Conservation (phyloP, 1,140 invertebrate species). For the Theocolax elegans region DNA sequence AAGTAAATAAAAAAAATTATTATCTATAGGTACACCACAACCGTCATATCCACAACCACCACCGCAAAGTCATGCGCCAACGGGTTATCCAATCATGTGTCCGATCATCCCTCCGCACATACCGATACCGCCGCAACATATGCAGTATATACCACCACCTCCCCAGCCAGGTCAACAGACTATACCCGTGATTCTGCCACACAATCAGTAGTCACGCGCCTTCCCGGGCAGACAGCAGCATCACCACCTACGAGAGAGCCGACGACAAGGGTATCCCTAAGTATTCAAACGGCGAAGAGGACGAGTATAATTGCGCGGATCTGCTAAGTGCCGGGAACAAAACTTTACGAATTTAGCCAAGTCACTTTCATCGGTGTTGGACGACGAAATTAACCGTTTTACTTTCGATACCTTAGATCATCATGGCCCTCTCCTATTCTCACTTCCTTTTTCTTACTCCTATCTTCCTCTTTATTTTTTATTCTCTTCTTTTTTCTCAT, state of each 20-base stretch:
- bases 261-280: conserved; percentile 34
- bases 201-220: conserved; percentile 63
- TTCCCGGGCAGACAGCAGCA: conserved; percentile 36
- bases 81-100: conserved; percentile 71
- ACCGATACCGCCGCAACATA: conserved; percentile 66
- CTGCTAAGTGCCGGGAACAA: conserved; percentile 37
- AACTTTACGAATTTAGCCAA: conserved; percentile 16
- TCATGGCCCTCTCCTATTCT: neutral
- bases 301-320: conserved; percentile 13
- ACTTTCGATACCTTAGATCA: conserved; percentile 18
- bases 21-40: conserved; percentile 60
- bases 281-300: conserved; percentile 22
- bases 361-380: conserved; percentile 4
- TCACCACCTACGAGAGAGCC: conserved; percentile 26
- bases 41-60: conserved; percentile 68
- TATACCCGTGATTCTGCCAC: conserved; percentile 67
- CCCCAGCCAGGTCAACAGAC: conserved; percentile 68
- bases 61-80: conserved; percentile 66
- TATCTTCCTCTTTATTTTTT: neutral
- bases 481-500: conserved; percentile 8
- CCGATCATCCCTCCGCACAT: conserved; percentile 70
- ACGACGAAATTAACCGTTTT: conserved; percentile 23
- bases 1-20: no score
- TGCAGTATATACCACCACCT: conserved; percentile 68
- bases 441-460: neutral